Percentiles rank a stretch among this genome's conserved stretches.
Evolutionary conservation across 30 jellyfish, hydroid and myxozoan genomes (phyloP).

Genomic region (Cassiopea xamachana): DNA sequence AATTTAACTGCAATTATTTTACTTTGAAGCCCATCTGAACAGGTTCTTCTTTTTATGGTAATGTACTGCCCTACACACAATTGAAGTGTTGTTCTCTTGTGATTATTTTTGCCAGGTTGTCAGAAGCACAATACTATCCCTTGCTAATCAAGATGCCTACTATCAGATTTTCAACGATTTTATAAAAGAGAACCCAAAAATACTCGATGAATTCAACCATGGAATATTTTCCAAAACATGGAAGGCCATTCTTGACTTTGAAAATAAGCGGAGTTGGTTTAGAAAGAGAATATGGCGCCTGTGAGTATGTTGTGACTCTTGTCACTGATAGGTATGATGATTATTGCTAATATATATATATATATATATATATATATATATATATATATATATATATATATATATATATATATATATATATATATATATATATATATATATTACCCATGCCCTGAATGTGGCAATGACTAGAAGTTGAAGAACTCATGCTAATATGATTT

Average conservation of each 20-base stretch:
- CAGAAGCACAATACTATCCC: conserved; percentile 60
- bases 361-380: too few relatives aligned
- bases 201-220: conserved; percentile 74
- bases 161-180: conserved; percentile 89
- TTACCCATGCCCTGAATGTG: too few relatives aligned
- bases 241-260: conserved; percentile 83
- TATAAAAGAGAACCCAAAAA: conserved; percentile 58
- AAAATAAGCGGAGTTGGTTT: conserved; percentile 82
- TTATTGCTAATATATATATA: neutral
- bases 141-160: conserved; percentile 86
- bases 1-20: too few relatives aligned
- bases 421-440: too few relatives aligned
- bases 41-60: neutral
- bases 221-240: conserved; percentile 78
- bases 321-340: neutral
- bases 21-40: too few relatives aligned
- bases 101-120: conserved; percentile 56
- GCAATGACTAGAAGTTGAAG: too few relatives aligned
- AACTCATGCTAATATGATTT: too few relatives aligned
- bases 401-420: too few relatives aligned
- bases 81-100: neutral
- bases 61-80: neutral
- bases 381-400: too few relatives aligned
- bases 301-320: conserved; percentile 22
- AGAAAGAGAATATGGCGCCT: conserved; percentile 34